Evolutionary conservation across 37 sponge, comb jelly and placozoan species (phyloP).

Genomic region (Oopsacas minuta): DNA sequence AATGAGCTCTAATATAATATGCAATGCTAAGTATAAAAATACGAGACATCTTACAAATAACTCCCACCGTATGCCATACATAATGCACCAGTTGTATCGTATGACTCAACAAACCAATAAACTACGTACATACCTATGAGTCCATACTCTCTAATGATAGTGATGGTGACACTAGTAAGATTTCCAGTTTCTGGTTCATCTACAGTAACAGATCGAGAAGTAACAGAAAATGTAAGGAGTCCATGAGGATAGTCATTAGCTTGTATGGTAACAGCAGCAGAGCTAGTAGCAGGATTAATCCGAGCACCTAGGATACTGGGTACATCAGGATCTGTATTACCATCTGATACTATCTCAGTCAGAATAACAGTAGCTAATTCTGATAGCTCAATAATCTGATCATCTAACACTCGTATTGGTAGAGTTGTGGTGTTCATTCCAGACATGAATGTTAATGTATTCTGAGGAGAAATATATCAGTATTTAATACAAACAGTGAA

Average conservation of each 20-base stretch:
- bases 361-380: constrained; percentile 46
- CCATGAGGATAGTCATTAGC: constrained; percentile 81
- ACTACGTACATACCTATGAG: constrained; percentile 31
- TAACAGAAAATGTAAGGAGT: constrained; percentile 30
- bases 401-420: constrained; percentile 31
- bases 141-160: constrained; percentile 59
- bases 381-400: constrained; percentile 51
- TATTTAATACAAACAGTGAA: no score
- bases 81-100: no score
- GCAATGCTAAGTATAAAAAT: no score
- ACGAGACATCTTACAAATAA: no score
- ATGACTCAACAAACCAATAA: no score
- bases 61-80: no score
- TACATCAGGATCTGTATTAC: constrained; percentile 30
- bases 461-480: neutral
- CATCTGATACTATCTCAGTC: constrained; percentile 33
- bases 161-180: constrained; percentile 30
- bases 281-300: constrained; percentile 21
- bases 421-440: constrained; percentile 31
- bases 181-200: constrained; percentile 27
- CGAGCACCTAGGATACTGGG: constrained; percentile 33
- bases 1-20: no score
- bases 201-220: constrained; percentile 21
- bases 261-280: constrained; percentile 48
- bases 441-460: constrained; percentile 21